Conservation (phyloP, 1,140 invertebrate genomes). For the Nilaparvata lugens region DNA sequence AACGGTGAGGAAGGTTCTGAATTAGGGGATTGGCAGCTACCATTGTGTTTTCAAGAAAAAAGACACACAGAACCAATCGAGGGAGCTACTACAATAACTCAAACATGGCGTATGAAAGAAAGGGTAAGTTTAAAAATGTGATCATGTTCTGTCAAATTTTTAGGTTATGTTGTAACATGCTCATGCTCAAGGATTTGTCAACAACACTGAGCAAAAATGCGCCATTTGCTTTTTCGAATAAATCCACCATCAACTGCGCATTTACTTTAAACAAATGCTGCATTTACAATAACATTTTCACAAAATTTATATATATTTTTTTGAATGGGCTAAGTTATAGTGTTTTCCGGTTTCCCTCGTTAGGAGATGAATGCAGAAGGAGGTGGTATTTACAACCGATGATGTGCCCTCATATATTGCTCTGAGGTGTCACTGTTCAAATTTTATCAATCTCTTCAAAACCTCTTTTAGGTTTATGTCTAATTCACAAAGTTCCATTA, state of each 20-base stretch:
- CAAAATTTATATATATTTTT: too few relatives aligned
- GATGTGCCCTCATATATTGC: too few relatives aligned
- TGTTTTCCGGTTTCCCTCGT: too few relatives aligned
- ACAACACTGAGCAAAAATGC: neutral
- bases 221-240: neutral
- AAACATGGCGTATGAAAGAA: slow-evolving; percentile 86
- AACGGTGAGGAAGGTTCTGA: slow-evolving; percentile 15
- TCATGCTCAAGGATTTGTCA: neutral
- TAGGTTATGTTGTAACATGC: neutral
- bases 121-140: slow-evolving; percentile 45
- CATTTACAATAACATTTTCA: too few relatives aligned
- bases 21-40: slow-evolving; percentile 47
- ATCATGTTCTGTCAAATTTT: neutral
- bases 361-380: too few relatives aligned
- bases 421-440: too few relatives aligned
- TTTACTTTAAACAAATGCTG: neutral
- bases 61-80: slow-evolving; percentile 68
- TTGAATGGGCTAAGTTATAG: too few relatives aligned
- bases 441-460: too few relatives aligned
- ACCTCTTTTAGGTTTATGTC: too few relatives aligned
- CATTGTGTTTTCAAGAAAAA: slow-evolving; percentile 54
- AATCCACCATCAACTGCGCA: too few relatives aligned
- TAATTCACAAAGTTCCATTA: too few relatives aligned
- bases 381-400: too few relatives aligned
- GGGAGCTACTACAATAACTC: slow-evolving; percentile 58